phyloP scores from a whole-genome alignment of 2,113 vertebrate species.

The Heliornis fulica region DNA sequence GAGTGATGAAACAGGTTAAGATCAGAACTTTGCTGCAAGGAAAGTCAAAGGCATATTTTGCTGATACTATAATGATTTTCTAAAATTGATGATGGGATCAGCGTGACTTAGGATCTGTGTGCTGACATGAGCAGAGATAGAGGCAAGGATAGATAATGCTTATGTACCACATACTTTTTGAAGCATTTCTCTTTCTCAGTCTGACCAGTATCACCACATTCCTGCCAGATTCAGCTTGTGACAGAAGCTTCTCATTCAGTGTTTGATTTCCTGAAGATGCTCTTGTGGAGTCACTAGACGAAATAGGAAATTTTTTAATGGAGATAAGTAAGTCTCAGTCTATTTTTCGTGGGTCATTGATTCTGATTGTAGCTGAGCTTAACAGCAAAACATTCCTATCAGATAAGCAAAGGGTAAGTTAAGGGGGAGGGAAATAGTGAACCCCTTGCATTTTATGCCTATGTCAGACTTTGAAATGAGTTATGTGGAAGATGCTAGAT shows the following conservation, averaged over 20 bases:
- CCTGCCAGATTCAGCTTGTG: neutral
- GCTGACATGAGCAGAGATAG: neutral
- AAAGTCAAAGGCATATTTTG: neutral
- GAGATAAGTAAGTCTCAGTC: neutral
- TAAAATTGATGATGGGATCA: neutral
- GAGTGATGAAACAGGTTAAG: neutral
- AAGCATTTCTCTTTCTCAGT: neutral
- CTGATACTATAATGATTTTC: neutral
- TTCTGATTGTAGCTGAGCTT: neutral
- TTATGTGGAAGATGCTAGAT: neutral
- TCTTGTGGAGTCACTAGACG: neutral
- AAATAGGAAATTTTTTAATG: neutral
- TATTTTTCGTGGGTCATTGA: neutral
- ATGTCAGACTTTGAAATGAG: neutral
- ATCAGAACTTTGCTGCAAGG: neutral
- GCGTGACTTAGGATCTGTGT: neutral
- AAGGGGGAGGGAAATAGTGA: neutral
- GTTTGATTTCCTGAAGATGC: conserved; percentile 15
- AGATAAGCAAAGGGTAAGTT: neutral
- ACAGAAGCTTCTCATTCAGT: conserved; percentile 6
- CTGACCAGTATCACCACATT: neutral
- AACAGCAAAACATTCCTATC: neutral
- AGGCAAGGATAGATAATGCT: neutral
- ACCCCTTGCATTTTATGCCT: neutral
- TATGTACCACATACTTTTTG: neutral